Evolutionary conservation across 2,888 invertebrate genomes (phyloP).

Genomic region (Diachrysia chrysitis): DNA sequence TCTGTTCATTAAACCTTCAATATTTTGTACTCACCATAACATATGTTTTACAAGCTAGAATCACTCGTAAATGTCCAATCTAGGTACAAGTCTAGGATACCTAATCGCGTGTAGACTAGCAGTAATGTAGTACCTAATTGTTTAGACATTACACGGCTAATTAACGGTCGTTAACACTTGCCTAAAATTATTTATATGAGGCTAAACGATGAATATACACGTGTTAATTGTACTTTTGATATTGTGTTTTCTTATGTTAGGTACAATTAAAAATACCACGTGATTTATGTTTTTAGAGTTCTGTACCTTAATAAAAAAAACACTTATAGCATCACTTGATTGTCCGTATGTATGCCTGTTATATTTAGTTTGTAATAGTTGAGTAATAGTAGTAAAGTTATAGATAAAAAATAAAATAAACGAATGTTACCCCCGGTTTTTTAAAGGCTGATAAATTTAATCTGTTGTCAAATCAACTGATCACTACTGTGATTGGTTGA

Average conservation of each 20-base stretch:
- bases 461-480: too few relatives aligned
- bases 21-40: background rate
- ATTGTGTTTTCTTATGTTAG: background rate
- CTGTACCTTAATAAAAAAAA: too few relatives aligned
- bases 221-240: background rate
- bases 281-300: too few relatives aligned
- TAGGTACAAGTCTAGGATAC: slow-evolving; percentile 12
- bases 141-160: slow-evolving; percentile 35
- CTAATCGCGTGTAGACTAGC: slow-evolving; percentile 44
- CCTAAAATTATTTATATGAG: slow-evolving; percentile 24
- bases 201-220: background rate
- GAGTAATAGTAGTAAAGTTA: too few relatives aligned
- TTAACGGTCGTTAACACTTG: slow-evolving; percentile 22
- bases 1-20: background rate
- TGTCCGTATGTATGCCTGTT: too few relatives aligned
- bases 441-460: too few relatives aligned
- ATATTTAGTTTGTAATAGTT: too few relatives aligned
- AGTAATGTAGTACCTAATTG: slow-evolving; percentile 45
- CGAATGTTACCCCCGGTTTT: too few relatives aligned
- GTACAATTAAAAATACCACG: background rate
- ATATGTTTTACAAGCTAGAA: background rate
- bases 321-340: too few relatives aligned
- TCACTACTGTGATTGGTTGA: too few relatives aligned
- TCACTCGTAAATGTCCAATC: slow-evolving; percentile 11
- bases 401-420: too few relatives aligned